A percentile compares a stretch with the other conserved stretches of the same genome.
Conservation (phyloP, 2,797 vertebrate species). For the Trichosurus vulpecula region DNA sequence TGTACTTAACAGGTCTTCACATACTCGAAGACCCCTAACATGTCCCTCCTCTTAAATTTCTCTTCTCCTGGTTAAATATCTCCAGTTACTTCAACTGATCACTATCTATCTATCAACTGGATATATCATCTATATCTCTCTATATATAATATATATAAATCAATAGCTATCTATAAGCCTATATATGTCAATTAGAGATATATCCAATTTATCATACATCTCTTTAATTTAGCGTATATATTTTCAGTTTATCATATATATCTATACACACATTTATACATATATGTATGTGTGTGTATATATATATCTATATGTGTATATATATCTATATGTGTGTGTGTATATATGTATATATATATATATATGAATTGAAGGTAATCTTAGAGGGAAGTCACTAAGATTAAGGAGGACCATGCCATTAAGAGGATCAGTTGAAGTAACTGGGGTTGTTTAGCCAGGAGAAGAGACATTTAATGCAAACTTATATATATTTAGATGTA, state of each 20-base stretch:
- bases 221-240: not conserved
- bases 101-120: not conserved
- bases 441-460: not conserved
- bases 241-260: too few relatives aligned
- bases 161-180: not conserved
- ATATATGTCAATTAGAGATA: not conserved
- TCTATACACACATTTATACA: not conserved
- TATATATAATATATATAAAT: not conserved
- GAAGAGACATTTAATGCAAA: conserved; percentile 17
- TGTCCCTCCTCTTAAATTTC: not conserved
- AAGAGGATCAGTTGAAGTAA: not conserved
- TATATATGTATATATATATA: too few relatives aligned
- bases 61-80: not conserved
- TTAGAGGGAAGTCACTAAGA: not conserved
- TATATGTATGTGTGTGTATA: not conserved
- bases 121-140: not conserved
- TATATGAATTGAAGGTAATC: not conserved
- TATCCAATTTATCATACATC: not conserved
- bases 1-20: not conserved
- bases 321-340: too few relatives aligned
- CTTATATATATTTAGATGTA: not conserved
- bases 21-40: not conserved
- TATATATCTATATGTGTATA: too few relatives aligned
- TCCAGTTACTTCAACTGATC: not conserved
- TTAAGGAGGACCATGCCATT: not conserved